Conservation (phyloP, 1,140 invertebrate species). For the Panonychus citri region DNA sequence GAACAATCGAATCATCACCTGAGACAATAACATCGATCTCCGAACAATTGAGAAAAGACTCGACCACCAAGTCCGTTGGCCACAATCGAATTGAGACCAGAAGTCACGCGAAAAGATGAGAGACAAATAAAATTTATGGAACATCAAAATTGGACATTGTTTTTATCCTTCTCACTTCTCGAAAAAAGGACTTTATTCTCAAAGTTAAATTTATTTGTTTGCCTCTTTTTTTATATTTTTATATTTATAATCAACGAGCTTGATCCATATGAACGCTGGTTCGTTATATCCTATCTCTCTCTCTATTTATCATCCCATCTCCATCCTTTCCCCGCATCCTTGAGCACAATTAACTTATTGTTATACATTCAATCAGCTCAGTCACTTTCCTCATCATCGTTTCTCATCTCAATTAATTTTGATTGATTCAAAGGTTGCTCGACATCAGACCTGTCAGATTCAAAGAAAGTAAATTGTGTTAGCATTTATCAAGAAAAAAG, state of each 20-base stretch:
- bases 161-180: too few relatives aligned
- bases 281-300: background rate
- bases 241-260: background rate
- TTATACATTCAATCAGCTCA: background rate
- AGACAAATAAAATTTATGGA: too few relatives aligned
- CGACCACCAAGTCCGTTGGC: too few relatives aligned
- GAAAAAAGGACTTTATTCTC: too few relatives aligned
- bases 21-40: too few relatives aligned
- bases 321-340: background rate
- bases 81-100: too few relatives aligned
- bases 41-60: too few relatives aligned
- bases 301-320: background rate
- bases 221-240: background rate
- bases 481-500: background rate
- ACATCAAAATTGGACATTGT: too few relatives aligned
- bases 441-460: conserved; percentile 4
- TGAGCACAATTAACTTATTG: background rate
- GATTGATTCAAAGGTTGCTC: conserved; percentile 6
- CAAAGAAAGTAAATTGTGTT: background rate
- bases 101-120: too few relatives aligned
- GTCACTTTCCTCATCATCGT: conserved; percentile 11
- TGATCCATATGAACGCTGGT: background rate
- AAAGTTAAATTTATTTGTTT: too few relatives aligned
- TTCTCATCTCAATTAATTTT: conserved; percentile 9
- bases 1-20: too few relatives aligned